Evolutionary conservation across 2,113 vertebrate genomes (phyloP).

Genomic region (Pollimyrus isidori): DNA sequence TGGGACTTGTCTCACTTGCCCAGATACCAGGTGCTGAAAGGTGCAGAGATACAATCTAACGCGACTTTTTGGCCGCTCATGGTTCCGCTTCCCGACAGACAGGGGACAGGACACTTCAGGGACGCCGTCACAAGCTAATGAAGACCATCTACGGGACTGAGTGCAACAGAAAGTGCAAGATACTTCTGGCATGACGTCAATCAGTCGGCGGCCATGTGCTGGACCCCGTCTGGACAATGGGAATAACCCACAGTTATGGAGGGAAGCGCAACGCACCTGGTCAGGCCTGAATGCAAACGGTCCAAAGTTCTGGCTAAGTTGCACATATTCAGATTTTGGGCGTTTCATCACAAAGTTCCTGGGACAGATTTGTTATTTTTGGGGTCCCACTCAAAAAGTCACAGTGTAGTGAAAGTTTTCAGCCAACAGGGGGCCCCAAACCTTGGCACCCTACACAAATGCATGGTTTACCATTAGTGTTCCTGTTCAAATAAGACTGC

Average conservation of each 20-base stretch:
- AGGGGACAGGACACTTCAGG: neutral
- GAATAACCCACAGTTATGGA: neutral
- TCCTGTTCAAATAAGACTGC: neutral
- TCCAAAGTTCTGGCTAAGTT: neutral
- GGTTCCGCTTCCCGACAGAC: neutral
- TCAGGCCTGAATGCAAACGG: neutral
- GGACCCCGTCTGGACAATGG: no score
- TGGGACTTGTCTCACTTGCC: neutral
- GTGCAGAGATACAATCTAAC: neutral
- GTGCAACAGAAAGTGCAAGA: neutral
- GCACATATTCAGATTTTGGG: neutral
- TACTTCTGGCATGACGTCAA: neutral
- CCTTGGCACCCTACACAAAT: neutral
- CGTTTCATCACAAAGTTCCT: neutral
- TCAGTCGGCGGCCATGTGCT: neutral
- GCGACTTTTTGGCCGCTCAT: neutral
- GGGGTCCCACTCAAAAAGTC: neutral
- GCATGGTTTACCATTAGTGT: neutral
- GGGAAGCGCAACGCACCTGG: neutral
- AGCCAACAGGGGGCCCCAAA: neutral
- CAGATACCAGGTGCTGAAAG: neutral
- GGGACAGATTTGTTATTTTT: neutral
- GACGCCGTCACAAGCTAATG: neutral
- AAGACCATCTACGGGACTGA: neutral
- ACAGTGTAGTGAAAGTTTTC: neutral